A percentile compares a stretch with the other conserved stretches of the same genome.
These are phyloP conservation scores for Oppia nitens DNA, from an alignment of 1,140 invertebrate species.

Conservation along the genomic window DNA sequence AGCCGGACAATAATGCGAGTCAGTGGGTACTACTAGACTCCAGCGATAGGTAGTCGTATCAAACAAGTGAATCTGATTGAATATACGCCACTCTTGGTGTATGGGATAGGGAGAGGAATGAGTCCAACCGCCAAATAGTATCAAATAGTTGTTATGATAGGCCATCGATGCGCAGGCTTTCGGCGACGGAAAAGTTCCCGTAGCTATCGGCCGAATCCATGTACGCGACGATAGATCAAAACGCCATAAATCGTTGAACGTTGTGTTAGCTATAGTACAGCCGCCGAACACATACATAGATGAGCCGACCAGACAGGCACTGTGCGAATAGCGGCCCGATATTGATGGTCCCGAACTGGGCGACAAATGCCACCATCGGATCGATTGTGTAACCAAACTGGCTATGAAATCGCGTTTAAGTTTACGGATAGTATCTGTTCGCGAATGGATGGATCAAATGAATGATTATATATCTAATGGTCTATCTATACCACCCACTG, in stretches of 20 bases:
- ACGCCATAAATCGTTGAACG: conserved; percentile 92
- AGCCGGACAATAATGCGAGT: conserved; percentile 23
- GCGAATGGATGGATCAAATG: too few relatives aligned
- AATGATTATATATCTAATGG: too few relatives aligned
- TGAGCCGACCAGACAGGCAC: conserved; percentile 51
- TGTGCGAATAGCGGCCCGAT: conserved; percentile 76
- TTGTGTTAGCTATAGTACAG: conserved; percentile 72
- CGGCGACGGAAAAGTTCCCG: conserved; percentile 73
- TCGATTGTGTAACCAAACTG: conserved; percentile 48
- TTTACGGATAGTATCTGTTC: conserved; percentile 49
- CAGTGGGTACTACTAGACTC: conserved; percentile 45
- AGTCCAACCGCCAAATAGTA: conserved; percentile 90
- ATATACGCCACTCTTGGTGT: conserved; percentile 42
- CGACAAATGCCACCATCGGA: conserved; percentile 46
- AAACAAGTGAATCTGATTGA: conserved; percentile 83
- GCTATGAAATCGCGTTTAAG: conserved; percentile 42
- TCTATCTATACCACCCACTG: background rate
- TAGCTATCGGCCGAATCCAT: conserved; percentile 42
- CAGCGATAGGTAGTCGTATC: conserved; percentile 65
- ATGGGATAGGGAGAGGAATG: conserved; percentile 75
- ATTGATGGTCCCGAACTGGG: conserved; percentile 45
- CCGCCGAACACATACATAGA: conserved; percentile 88
- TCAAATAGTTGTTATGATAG: conserved; percentile 57
- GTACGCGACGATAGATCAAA: conserved; percentile 66
- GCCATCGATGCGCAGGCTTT: conserved; percentile 87